Percentiles rank a stretch among this genome's conserved stretches.
Conservation (phyloP, 2,888 invertebrate species). For the Dynastes tityus region DNA sequence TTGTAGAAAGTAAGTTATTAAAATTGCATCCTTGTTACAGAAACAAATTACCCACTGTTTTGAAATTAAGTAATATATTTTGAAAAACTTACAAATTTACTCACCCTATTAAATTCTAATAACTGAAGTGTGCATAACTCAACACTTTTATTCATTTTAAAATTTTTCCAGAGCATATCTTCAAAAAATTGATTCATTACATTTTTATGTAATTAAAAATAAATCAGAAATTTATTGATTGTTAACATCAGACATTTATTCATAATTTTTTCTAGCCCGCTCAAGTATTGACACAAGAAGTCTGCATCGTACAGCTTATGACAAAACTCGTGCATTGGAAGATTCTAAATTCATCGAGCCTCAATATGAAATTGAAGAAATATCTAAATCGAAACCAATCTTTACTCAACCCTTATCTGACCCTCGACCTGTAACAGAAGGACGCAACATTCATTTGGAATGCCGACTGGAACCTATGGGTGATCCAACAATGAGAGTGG, state of each 20-base stretch:
- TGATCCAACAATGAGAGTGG: constrained; percentile 95
- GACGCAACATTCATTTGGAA: constrained; percentile 92
- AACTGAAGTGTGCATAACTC: too few species aligned
- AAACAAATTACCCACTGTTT: background rate
- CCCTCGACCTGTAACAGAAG: constrained; percentile 88
- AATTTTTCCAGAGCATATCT: too few species aligned
- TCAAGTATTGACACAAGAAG: constrained; percentile 92
- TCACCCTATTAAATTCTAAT: too few species aligned
- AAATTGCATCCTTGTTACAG: constrained; percentile 23
- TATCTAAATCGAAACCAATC: constrained; percentile 94
- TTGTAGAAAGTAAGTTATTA: constrained; percentile 86
- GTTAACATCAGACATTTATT: too few species aligned
- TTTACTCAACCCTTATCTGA: constrained; percentile 92
- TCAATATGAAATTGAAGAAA: constrained; percentile 91
- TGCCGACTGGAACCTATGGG: constrained; percentile 95
- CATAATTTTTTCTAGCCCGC: constrained; percentile 76
- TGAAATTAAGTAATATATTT: constrained; percentile 13
- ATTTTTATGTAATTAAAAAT: too few species aligned
- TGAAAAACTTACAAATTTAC: background rate
- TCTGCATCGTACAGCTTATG: constrained; percentile 89
- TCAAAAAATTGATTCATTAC: too few species aligned
- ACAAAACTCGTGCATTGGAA: constrained; percentile 91
- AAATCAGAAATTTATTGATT: too few species aligned
- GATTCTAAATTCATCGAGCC: constrained; percentile 89
- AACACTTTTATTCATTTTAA: too few species aligned